Conservation (phyloP, 1,140 invertebrate genomes). For the Pomacea maculata region DNA sequence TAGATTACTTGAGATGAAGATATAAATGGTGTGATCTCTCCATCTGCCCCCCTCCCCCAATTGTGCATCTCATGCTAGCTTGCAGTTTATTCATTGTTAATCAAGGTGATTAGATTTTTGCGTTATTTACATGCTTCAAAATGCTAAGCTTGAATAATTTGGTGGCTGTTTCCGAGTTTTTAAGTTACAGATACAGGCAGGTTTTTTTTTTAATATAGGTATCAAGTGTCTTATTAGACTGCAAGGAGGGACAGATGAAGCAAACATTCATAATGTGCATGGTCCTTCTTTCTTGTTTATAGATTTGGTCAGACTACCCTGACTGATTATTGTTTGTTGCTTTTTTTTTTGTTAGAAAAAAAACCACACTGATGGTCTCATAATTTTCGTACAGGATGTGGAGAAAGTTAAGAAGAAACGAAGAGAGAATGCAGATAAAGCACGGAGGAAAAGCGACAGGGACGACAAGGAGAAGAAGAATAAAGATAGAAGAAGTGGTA, state of each 20-base stretch:
- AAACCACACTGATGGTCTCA: neutral
- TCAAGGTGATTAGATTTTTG: too few species aligned
- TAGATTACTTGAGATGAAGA: neutral
- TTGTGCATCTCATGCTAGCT: neutral
- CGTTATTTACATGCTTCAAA: too few species aligned
- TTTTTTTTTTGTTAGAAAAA: neutral
- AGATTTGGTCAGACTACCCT: too few species aligned
- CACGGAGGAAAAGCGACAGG: constrained; percentile 9
- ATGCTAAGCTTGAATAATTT: too few species aligned
- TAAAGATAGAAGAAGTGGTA: neutral
- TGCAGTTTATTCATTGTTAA: neutral
- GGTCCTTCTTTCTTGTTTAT: too few species aligned
- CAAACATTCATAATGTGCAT: too few species aligned
- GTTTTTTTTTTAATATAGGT: too few species aligned
- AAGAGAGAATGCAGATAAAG: neutral
- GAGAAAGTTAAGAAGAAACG: constrained; percentile 18
- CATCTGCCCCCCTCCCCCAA: neutral
- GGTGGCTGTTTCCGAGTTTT: too few species aligned
- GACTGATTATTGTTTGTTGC: neutral
- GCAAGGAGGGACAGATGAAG: too few species aligned
- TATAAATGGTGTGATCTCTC: neutral
- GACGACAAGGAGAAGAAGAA: constrained; percentile 7
- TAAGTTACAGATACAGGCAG: too few species aligned
- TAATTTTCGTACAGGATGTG: neutral
- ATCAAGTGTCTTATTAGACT: too few species aligned